Conservation (phyloP, 2,888 invertebrate species). For the Creontiades dilutus region DNA sequence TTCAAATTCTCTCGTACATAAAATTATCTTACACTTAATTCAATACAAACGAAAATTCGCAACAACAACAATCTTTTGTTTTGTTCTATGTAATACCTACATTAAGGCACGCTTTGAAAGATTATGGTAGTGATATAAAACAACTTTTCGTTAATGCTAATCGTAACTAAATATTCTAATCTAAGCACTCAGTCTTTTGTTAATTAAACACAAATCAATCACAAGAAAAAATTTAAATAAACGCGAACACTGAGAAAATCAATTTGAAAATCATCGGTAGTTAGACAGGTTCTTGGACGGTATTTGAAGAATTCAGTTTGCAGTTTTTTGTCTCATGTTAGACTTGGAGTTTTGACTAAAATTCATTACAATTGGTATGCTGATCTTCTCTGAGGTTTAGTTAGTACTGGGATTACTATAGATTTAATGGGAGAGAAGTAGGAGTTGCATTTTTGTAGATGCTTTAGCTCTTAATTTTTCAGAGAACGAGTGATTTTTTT, state of each 20-base stretch:
- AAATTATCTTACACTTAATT: not conserved
- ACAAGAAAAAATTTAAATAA: not conserved
- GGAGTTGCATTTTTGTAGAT: too few species aligned
- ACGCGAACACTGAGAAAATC: not conserved
- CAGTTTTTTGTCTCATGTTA: too few species aligned
- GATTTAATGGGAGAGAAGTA: too few species aligned
- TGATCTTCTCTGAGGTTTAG: too few species aligned
- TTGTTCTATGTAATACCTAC: not conserved
- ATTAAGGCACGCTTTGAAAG: conserved; percentile 43
- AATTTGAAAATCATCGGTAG: not conserved
- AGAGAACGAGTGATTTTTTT: too few species aligned
- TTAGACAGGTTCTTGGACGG: not conserved
- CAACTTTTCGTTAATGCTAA: conserved; percentile 12
- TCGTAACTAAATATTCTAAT: conserved; percentile 19
- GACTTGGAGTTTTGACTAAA: too few species aligned
- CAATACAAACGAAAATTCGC: not conserved
- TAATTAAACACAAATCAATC: conserved; percentile 38
- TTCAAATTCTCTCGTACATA: not conserved
- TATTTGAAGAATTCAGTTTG: not conserved
- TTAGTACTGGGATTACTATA: too few species aligned
- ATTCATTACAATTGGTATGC: too few species aligned
- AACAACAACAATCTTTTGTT: not conserved
- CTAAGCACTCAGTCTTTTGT: conserved; percentile 39
- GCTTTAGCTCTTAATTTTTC: too few species aligned
- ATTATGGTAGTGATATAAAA: conserved; percentile 56